phyloP scores from a whole-genome alignment of 2,888 invertebrate genomes.

The Bhutanitis thaidina region DNA sequence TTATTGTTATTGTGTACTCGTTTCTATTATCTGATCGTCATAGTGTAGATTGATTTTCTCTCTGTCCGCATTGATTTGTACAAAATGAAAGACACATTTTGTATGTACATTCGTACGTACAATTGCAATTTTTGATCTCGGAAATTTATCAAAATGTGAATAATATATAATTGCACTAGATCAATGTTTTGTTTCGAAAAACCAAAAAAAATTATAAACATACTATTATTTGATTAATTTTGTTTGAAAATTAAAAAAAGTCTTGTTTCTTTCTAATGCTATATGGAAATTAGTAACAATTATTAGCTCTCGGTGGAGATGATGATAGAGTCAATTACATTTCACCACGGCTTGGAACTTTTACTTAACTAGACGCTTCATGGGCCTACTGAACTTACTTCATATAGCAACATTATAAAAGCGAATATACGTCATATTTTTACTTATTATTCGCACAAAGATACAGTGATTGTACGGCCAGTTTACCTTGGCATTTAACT shows the following conservation, averaged over 20 bases:
- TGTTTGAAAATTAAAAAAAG: no score
- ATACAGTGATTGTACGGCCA: constrained; percentile 51
- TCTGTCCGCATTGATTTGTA: no score
- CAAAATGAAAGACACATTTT: no score
- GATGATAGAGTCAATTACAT: constrained; percentile 22
- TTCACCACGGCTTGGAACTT: constrained; percentile 6
- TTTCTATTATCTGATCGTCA: not conserved
- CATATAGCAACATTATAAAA: constrained; percentile 5
- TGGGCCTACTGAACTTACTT: constrained; percentile 4
- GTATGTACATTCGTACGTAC: no score
- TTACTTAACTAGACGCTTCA: constrained; percentile 8
- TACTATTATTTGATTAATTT: no score
- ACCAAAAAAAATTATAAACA: no score
- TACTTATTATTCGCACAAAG: constrained; percentile 26
- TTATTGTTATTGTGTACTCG: not conserved
- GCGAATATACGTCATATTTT: constrained; percentile 27
- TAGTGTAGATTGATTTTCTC: not conserved
- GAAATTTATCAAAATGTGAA: no score
- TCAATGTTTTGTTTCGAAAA: no score
- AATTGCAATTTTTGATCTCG: no score
- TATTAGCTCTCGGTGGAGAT: constrained; percentile 13
- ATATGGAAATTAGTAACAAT: not conserved
- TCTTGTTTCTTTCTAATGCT: not conserved
- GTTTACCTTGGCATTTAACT: constrained; percentile 73
- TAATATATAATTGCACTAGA: no score